Conservation (phyloP, 2,888 invertebrate species). For the Agrochola lychnidis region DNA sequence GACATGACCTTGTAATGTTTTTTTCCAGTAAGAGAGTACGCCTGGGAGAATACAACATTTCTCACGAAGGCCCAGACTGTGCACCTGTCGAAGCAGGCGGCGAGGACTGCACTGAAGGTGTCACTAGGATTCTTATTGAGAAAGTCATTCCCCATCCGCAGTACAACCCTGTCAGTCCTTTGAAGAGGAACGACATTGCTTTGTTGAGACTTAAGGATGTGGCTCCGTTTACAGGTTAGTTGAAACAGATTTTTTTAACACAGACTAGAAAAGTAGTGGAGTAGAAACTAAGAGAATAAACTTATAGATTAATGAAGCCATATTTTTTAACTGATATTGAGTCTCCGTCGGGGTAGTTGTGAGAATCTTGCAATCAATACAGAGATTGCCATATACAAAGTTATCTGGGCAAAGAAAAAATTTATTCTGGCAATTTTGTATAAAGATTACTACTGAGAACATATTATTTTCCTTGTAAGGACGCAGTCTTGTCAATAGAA, state of each 20-base stretch:
- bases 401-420: background rate
- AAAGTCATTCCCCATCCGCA: constrained; percentile 83
- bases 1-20: background rate
- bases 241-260: background rate
- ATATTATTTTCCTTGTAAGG: background rate
- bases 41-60: constrained; percentile 88
- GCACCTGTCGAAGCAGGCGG: constrained; percentile 70
- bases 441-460: background rate
- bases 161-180: constrained; percentile 71
- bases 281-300: background rate
- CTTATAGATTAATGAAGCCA: background rate
- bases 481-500: background rate
- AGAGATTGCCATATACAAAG: background rate
- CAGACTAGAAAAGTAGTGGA: background rate
- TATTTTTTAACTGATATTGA: background rate
- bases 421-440: background rate
- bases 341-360: background rate
- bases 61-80: constrained; percentile 82
- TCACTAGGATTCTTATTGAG: constrained; percentile 77
- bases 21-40: constrained; percentile 58
- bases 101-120: constrained; percentile 82
- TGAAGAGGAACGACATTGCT: constrained; percentile 84
- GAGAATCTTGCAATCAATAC: background rate
- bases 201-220: constrained; percentile 80
- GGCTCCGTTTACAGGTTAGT: constrained; percentile 63